Evolutionary conservation across 2,797 vertebrate genomes (phyloP).

Genomic region (Galagoides demidoff): DNA sequence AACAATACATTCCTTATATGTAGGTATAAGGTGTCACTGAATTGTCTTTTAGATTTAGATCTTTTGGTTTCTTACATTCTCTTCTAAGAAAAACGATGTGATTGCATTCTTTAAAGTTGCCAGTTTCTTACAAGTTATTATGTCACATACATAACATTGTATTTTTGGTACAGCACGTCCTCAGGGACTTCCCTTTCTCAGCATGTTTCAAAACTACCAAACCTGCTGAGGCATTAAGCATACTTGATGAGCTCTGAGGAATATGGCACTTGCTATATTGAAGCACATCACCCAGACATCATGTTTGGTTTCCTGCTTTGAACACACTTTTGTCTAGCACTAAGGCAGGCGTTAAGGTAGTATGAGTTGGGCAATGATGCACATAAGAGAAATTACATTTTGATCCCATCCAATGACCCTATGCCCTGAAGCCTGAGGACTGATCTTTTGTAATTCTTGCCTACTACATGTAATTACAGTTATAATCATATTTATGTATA

Average conservation of each 20-base stretch:
- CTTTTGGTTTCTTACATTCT: conserved; percentile 36
- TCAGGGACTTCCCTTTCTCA: neutral
- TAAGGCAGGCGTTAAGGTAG: neutral
- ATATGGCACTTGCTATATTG: neutral
- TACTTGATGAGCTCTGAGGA: neutral
- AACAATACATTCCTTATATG: neutral
- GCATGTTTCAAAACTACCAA: neutral
- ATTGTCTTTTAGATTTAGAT: conserved; percentile 5
- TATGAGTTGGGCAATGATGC: neutral
- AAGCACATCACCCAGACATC: neutral
- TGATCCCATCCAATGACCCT: neutral
- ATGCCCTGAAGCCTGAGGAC: neutral
- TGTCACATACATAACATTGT: neutral
- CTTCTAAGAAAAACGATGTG: neutral
- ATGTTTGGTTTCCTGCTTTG: neutral
- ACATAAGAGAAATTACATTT: conserved; percentile 32
- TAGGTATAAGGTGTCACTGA: neutral
- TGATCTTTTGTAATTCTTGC: conserved; percentile 32
- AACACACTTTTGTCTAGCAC: neutral
- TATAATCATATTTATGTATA: conserved; percentile 39
- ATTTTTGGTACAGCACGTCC: neutral
- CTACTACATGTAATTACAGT: neutral
- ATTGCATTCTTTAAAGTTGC: neutral
- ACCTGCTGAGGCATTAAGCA: neutral
- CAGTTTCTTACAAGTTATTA: neutral